Conservation (phyloP, 2,888 invertebrate species). For the Melieria picta region DNA sequence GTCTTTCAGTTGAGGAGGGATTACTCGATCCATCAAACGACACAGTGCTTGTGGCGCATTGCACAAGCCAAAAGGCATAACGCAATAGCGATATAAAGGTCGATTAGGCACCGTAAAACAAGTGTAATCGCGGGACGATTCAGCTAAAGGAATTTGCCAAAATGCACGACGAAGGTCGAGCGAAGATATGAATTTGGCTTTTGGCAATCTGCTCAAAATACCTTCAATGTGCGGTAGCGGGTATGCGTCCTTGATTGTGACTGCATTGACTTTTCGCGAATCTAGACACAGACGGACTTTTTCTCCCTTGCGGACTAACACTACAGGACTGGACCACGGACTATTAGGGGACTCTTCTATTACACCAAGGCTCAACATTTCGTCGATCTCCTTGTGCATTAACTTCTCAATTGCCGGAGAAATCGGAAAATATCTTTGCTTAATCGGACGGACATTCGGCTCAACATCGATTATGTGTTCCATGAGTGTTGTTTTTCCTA, state of each 20-base stretch:
- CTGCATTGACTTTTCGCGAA: constrained; percentile 51
- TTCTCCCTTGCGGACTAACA: constrained; percentile 48
- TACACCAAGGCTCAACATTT: constrained; percentile 51
- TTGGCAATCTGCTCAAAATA: constrained; percentile 36
- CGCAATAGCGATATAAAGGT: background rate
- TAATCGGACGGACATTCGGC: too few species aligned
- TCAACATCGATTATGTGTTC: too few species aligned
- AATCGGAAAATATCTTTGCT: too few species aligned
- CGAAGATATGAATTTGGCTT: constrained; percentile 33
- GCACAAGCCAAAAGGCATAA: constrained; percentile 6
- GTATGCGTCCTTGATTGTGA: constrained; percentile 44
- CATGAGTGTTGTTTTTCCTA: too few species aligned
- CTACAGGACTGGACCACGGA: constrained; percentile 52
- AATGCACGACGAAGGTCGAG: constrained; percentile 37
- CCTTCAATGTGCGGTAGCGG: constrained; percentile 40
- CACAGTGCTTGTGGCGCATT: too few species aligned
- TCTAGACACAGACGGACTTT: constrained; percentile 51
- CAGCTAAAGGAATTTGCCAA: constrained; percentile 37
- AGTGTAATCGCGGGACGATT: constrained; percentile 30
- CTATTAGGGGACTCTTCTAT: constrained; percentile 51
- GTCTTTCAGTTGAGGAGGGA: too few species aligned
- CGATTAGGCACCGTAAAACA: background rate
- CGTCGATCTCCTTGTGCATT: constrained; percentile 48
- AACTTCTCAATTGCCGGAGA: constrained; percentile 39
- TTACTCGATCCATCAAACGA: too few species aligned